Base-by-base conservation (phyloP, 2,797 vertebrate species). In the Calcarius lapponicus region DNA sequence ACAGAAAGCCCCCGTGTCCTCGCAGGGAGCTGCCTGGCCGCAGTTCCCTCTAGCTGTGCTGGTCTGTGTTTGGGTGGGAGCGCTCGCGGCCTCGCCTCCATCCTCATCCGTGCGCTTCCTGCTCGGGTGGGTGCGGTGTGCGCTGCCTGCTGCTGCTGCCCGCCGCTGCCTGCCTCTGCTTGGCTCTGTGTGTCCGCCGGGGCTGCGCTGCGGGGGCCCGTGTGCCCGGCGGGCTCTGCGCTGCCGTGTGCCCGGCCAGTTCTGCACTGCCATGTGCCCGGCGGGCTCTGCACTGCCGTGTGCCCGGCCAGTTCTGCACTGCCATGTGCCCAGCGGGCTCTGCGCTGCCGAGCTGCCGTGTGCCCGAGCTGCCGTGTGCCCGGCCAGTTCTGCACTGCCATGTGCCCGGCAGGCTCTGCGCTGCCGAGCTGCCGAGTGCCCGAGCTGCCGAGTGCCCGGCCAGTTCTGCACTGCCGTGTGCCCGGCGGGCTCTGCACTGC, bases 81-180 rank as follows among this genome's bases (percentile, higher is more conserved):
- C 0, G 1, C 43, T 50, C 32, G 16, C 20, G 4, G 62, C 50
- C 40, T 62, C 56, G 3, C 72, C 81, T 82, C 92, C 88, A 93
- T 56, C 92, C 70, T 64, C 90, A 64, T 89, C 64, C 10, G 14
- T 57, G 50, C 34, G 96, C 95, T 95, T 91, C 50, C 20, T 5
- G 73, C 92, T 88, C 56, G 3, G 66, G 70, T 31, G 45, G 19
- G 21, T 7, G 66, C 58, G 74, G 82, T 47, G 83, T 32, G 86
- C 80, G 38, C 72, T 71, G 93, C 80, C 57, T 66, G 90, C 80
- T 79, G 69, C 86, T 91, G 90, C 78, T 74, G 71, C 72, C 56
- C 43, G 4, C 62, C 19, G 53, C 36, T 89, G 60, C 94, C 80
- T 66, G 82, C 36, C 81, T 88, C 75, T 94, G 96, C 94, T 95